phyloP scores from a whole-genome alignment of 1,140 invertebrate genomes.

The Aphelenchoides avenae region DNA sequence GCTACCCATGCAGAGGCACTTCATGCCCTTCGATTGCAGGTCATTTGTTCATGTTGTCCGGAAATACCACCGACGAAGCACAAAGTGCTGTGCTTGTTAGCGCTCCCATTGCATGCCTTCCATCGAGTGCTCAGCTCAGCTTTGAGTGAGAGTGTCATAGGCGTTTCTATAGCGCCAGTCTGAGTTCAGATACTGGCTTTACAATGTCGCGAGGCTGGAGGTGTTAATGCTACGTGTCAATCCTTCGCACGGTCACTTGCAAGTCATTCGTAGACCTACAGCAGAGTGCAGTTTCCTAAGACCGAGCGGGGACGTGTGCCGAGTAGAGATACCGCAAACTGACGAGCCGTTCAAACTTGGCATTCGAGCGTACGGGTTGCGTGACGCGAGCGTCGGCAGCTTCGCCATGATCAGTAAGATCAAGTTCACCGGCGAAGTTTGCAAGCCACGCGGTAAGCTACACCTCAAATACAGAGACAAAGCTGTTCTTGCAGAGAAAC shows the following conservation, averaged over 20 bases:
- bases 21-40: constrained; percentile 15
- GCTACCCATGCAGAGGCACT: neutral
- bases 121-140: constrained; percentile 32
- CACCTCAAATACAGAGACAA: too few relatives aligned
- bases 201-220: constrained; percentile 41
- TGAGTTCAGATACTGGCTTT: constrained; percentile 43
- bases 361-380: constrained; percentile 33
- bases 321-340: constrained; percentile 36
- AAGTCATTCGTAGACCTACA: constrained; percentile 38
- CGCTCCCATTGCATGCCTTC: constrained; percentile 44
- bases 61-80: constrained; percentile 37
- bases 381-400: constrained; percentile 35
- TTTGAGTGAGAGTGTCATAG: constrained; percentile 32
- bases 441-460: constrained; percentile 35
- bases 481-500: constrained; percentile 33
- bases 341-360: constrained; percentile 39
- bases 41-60: constrained; percentile 35
- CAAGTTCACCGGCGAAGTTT: constrained; percentile 40
- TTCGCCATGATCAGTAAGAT: constrained; percentile 43
- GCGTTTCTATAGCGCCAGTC: neutral
- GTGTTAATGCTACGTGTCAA: constrained; percentile 42
- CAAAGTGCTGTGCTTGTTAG: constrained; percentile 40
- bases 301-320: constrained; percentile 29
- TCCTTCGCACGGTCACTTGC: constrained; percentile 31
- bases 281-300: constrained; percentile 43